These are phyloP conservation scores for Labroides dimidiatus DNA, from an alignment of 2,797 vertebrate species.

Conservation along the genomic window DNA sequence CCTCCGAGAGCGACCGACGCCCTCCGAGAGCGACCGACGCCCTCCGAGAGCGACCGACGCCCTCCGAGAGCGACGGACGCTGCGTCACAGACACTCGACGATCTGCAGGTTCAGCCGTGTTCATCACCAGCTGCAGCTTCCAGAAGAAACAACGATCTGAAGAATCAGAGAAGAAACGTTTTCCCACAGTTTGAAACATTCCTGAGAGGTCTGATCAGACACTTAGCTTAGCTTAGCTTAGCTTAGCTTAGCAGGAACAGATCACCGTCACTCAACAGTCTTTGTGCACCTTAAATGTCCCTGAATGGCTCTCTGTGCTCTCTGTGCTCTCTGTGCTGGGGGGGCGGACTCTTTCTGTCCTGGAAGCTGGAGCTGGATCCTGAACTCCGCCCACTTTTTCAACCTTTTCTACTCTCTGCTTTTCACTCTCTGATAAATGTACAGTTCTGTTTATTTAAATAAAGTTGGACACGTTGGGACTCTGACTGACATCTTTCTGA, in stretches of 20 bases:
- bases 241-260: too few relatives aligned
- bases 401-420: conserved; percentile 39
- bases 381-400: not conserved
- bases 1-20: too few relatives aligned
- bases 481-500: too few relatives aligned
- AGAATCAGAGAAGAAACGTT: not conserved
- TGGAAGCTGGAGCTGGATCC: not conserved
- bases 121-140: not conserved
- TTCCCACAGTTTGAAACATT: not conserved
- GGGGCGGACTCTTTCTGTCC: not conserved
- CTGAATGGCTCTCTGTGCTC: too few relatives aligned
- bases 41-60: too few relatives aligned
- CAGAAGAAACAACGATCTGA: too few relatives aligned
- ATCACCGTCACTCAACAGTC: too few relatives aligned
- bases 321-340: not conserved
- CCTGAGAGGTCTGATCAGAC: too few relatives aligned
- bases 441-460: conserved; percentile 59
- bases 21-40: too few relatives aligned
- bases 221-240: too few relatives aligned
- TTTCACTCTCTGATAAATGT: conserved; percentile 30
- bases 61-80: too few relatives aligned
- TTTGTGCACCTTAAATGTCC: too few relatives aligned
- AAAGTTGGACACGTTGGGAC: conserved; percentile 36
- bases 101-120: not conserved
- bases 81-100: not conserved